Base-by-base conservation (phyloP, 2,888 invertebrate genomes). In the Aphodius sticticus region DNA sequence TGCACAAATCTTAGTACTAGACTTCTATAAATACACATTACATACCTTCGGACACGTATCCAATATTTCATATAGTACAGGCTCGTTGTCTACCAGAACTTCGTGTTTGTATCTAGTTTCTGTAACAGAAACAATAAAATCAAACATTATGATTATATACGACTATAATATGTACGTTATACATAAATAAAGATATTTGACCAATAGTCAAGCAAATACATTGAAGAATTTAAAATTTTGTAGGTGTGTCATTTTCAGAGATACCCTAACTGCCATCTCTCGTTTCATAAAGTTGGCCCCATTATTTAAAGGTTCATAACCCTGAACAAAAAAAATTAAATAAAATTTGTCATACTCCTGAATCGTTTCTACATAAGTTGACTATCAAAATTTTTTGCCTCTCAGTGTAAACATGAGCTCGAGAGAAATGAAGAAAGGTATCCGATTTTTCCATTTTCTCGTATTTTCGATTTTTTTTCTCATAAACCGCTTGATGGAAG, bases 61-160 rank as follows among this genome's bases (percentile, higher is more conserved):
- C 85, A 97, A 91, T 85, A 98, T 96, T 90, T 98, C 97, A 86
- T 96, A 96, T 69, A 97, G 92, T 81, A 97, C 93, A 15, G 97
- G 96, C 87, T 98, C 97, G 14, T 95, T 95, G 86, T 97, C 96
- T 81, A 97, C 93, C 86, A 96, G 90, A 26, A 96, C 94, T 89
- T 97, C 97, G 88, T 97, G 95, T 87, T 96, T 97, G 89, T 97
- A 97, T 89, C 96, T 93, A 88, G 94, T 96, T 89, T 97, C 97
- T 96, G 92, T 82, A 92, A 93, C 85, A 84, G 85, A 83, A 85
- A 82, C 82, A 71, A 77, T 53, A 77, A 70, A 76, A 12, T 26
- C 35, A 74, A 74, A 53, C 53, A 53, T 9, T 53, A 12, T 7
- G 12, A 12, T 53, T 53, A 9, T 53, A 53, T 9, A 53, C n/a